Percentiles rank a stretch among this genome's conserved stretches.
phyloP scores from a whole-genome alignment of 2,797 vertebrate genomes.

The Pelobates cultripes region DNA sequence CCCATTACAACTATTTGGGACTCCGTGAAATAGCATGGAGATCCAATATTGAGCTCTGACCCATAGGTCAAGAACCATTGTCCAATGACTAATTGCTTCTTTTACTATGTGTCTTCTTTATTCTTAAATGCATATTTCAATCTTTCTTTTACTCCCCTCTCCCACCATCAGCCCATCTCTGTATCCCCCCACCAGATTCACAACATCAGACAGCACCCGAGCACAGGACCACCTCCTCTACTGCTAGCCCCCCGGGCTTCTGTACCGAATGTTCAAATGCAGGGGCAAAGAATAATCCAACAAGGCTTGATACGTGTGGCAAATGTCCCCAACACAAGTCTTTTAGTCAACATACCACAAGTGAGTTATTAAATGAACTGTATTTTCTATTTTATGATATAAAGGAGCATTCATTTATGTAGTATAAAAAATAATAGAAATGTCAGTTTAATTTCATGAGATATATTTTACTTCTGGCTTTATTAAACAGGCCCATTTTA shows the following conservation, averaged over 20 bases:
- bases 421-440: too few relatives aligned
- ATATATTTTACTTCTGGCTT: too few relatives aligned
- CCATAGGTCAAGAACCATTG: neutral
- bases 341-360: conserved; percentile 94
- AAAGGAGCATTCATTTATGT: too few relatives aligned
- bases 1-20: too few relatives aligned
- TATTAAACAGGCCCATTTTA: too few relatives aligned
- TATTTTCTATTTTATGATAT: too few relatives aligned
- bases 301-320: conserved; percentile 95
- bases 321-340: conserved; percentile 87
- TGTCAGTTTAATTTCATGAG: too few relatives aligned
- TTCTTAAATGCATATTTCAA: neutral
- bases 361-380: conserved; percentile 63
- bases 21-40: too few relatives aligned
- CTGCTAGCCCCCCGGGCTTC: conserved; percentile 90
- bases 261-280: conserved; percentile 92
- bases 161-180: conserved; percentile 74
- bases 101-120: neutral
- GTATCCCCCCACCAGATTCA: conserved; percentile 88
- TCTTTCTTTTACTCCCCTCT: conserved; percentile 3
- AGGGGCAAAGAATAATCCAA: conserved; percentile 96
- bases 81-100: neutral
- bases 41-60: too few relatives aligned
- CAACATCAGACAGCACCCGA: conserved; percentile 88
- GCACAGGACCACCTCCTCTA: conserved; percentile 90